These are phyloP conservation scores for Hypomecis punctinalis DNA, from an alignment of 2,888 invertebrate genomes.

Conservation along the genomic window DNA sequence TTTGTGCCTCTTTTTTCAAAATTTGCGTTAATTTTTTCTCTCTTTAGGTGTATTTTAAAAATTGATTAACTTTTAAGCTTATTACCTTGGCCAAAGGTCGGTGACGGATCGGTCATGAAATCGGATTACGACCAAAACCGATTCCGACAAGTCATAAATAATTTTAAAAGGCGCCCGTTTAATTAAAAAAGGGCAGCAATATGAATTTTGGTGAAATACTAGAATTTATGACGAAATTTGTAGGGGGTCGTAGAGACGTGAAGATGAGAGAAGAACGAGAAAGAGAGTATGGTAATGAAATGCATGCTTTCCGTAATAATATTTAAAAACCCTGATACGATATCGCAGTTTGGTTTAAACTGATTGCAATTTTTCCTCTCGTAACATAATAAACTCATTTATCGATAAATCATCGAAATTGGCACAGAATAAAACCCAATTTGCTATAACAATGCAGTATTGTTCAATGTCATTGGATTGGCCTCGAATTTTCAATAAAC, in stretches of 20 bases:
- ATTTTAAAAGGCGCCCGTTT: slow-evolving; percentile 10
- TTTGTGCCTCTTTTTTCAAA: no score
- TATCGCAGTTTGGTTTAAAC: no score
- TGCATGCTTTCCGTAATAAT: not conserved
- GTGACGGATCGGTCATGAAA: slow-evolving; percentile 31
- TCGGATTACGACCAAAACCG: slow-evolving; percentile 33
- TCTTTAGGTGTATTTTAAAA: no score
- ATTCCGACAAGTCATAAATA: slow-evolving; percentile 30
- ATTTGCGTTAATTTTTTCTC: no score
- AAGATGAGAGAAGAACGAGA: not conserved
- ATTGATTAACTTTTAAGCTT: slow-evolving; percentile 18
- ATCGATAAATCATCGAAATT: slow-evolving; percentile 16
- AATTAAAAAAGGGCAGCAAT: slow-evolving; percentile 7
- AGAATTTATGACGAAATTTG: not conserved
- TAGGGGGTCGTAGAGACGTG: not conserved
- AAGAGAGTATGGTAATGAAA: not conserved
- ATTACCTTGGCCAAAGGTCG: slow-evolving; percentile 31
- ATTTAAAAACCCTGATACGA: no score
- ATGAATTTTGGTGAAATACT: not conserved
- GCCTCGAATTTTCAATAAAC: slow-evolving; percentile 38
- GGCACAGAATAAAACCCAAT: slow-evolving; percentile 28
- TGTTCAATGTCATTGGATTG: slow-evolving; percentile 37
- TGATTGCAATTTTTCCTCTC: not conserved
- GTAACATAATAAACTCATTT: slow-evolving; percentile 18
- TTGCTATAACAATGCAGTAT: slow-evolving; percentile 39